Evolutionary conservation across 2,797 vertebrate genomes (phyloP).

Genomic region (Champsocephalus gunnari): DNA sequence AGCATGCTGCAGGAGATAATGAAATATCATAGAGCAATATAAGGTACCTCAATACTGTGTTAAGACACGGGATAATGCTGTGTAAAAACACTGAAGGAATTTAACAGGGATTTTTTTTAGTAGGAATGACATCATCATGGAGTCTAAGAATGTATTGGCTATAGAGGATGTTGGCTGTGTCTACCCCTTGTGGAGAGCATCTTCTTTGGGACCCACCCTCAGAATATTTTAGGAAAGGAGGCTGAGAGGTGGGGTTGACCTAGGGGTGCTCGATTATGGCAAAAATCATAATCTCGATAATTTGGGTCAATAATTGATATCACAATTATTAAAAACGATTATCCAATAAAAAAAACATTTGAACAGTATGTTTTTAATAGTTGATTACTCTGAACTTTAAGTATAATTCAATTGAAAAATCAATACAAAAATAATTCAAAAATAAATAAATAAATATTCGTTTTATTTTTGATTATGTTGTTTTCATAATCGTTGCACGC

Average conservation of each 20-base stretch:
- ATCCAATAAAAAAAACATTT: no score
- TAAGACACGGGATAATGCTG: background rate
- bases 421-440: no score
- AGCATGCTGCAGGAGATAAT: background rate
- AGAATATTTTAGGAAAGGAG: slow-evolving; percentile 18
- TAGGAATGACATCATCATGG: slow-evolving; percentile 43
- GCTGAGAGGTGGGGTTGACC: background rate
- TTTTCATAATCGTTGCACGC: no score
- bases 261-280: no score
- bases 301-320: no score
- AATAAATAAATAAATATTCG: no score
- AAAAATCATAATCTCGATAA: no score
- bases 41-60: background rate
- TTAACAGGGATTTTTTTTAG: slow-evolving; percentile 10
- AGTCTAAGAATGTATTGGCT: slow-evolving; percentile 23
- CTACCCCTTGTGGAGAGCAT: background rate
- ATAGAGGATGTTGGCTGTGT: slow-evolving; percentile 38
- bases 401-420: no score
- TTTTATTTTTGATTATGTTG: no score
- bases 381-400: no score
- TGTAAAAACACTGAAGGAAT: background rate
- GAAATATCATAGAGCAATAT: background rate
- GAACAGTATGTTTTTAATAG: no score
- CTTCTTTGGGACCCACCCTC: slow-evolving; percentile 20
- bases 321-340: no score